These are phyloP conservation scores for Thyatira batis DNA, from an alignment of 2,888 invertebrate species.

Conservation along the genomic window DNA sequence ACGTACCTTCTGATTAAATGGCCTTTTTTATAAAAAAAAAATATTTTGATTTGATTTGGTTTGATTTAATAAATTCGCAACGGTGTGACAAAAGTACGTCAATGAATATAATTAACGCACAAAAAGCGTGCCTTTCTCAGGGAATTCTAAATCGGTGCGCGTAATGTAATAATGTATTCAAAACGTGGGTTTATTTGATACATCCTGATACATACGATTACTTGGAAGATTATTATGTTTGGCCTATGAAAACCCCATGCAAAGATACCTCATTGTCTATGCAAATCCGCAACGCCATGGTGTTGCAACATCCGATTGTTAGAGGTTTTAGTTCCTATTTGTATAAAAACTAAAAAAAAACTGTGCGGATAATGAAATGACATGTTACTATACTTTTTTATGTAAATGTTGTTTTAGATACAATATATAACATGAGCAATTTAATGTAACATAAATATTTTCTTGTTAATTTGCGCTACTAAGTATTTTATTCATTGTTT, in stretches of 20 bases:
- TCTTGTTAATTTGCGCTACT: no score
- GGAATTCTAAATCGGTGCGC: constrained; percentile 48
- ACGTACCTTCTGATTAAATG: no score
- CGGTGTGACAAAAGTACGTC: constrained; percentile 39
- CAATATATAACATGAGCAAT: no score
- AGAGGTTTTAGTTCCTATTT: no score
- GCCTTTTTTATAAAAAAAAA: no score
- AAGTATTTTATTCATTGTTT: no score
- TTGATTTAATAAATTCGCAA: not conserved
- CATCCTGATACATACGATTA: constrained; percentile 66
- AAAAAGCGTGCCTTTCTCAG: constrained; percentile 56
- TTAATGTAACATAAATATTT: no score
- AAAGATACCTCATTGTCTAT: constrained; percentile 54
- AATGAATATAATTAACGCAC: constrained; percentile 32
- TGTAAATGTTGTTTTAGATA: no score
- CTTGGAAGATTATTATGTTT: constrained; percentile 52
- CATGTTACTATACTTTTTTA: no score
- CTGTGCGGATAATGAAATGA: no score
- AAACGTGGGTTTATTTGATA: constrained; percentile 54
- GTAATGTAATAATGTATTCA: constrained; percentile 43
- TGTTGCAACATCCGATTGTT: constrained; percentile 48
- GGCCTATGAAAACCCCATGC: constrained; percentile 60
- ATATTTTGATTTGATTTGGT: no score
- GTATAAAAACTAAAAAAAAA: no score
- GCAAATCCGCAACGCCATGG: constrained; percentile 54